Evolutionary conservation across 2,797 vertebrate genomes (phyloP).

Genomic region (Manis javanica): DNA sequence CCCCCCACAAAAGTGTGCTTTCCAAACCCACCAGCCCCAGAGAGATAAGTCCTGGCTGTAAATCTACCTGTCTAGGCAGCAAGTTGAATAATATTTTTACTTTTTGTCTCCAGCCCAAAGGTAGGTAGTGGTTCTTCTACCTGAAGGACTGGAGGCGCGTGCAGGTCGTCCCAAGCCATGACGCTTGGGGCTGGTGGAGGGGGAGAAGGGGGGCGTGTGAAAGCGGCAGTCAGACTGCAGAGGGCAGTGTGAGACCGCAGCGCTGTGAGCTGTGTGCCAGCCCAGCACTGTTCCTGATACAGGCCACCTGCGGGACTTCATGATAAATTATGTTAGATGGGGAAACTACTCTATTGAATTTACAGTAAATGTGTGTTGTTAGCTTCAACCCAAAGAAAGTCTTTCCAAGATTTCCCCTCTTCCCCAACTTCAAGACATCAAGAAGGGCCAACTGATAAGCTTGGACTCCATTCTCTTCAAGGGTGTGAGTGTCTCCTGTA

Average conservation of each 20-base stretch:
- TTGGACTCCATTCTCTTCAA: slow-evolving; percentile 71
- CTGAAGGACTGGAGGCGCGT: slow-evolving; percentile 66
- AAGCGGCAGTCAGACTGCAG: slow-evolving; percentile 84
- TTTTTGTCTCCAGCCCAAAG: slow-evolving; percentile 10
- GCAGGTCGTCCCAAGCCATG: slow-evolving; percentile 74
- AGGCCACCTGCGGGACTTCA: slow-evolving; percentile 82
- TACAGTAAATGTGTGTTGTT: slow-evolving; percentile 74
- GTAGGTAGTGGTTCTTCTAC: not conserved
- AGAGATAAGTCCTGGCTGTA: not conserved
- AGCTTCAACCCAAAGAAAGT: slow-evolving; percentile 78
- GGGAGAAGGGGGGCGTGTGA: not conserved
- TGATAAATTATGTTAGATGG: slow-evolving; percentile 68
- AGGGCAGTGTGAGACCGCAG: slow-evolving; percentile 90
- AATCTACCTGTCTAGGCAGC: not conserved
- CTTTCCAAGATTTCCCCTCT: slow-evolving; percentile 58
- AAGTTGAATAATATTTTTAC: slow-evolving; percentile 42
- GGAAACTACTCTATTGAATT: slow-evolving; percentile 74
- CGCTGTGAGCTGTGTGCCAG: not conserved
- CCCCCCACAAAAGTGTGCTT: not conserved
- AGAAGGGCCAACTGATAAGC: slow-evolving; percentile 69
- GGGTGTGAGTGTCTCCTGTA: slow-evolving; percentile 58
- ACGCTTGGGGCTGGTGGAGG: slow-evolving; percentile 73
- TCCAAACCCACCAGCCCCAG: not conserved
- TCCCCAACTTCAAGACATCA: slow-evolving; percentile 1
- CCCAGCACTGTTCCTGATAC: slow-evolving; percentile 58